These are phyloP conservation scores for Phyllostomus discolor DNA, from an alignment of 2,113 vertebrate species.

Conservation along the genomic window DNA sequence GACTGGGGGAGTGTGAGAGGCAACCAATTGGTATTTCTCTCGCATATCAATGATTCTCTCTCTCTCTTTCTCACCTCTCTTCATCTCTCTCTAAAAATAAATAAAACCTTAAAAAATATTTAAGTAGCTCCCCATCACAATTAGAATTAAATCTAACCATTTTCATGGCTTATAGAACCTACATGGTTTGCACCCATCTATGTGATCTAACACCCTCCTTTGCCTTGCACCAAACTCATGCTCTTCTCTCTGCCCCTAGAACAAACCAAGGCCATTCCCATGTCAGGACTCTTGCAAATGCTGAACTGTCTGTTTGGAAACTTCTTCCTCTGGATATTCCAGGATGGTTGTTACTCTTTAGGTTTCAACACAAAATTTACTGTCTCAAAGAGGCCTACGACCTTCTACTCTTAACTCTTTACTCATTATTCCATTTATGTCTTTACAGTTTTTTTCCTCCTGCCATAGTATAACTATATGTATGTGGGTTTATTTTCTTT, in stretches of 20 bases:
- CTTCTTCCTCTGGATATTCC: not conserved
- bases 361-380: not conserved
- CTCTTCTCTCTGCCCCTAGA: not conserved
- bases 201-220: no score
- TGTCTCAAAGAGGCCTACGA: not conserved
- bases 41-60: no score
- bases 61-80: no score
- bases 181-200: not conserved
- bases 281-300: not conserved
- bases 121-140: not conserved
- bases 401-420: not conserved
- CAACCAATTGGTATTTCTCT: no score
- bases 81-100: no score
- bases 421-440: not conserved
- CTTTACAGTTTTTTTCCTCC: not conserved
- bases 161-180: not conserved
- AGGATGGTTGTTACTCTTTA: not conserved
- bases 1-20: no score
- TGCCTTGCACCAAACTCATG: not conserved
- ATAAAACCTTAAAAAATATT: no score
- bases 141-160: not conserved
- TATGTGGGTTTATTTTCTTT: not conserved
- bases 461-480: not conserved
- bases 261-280: not conserved
- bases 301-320: not conserved